Percentiles rank a stretch among this genome's conserved stretches.
Conservation (phyloP, 2,797 vertebrate genomes). For the Pyrocephalus nanus region DNA sequence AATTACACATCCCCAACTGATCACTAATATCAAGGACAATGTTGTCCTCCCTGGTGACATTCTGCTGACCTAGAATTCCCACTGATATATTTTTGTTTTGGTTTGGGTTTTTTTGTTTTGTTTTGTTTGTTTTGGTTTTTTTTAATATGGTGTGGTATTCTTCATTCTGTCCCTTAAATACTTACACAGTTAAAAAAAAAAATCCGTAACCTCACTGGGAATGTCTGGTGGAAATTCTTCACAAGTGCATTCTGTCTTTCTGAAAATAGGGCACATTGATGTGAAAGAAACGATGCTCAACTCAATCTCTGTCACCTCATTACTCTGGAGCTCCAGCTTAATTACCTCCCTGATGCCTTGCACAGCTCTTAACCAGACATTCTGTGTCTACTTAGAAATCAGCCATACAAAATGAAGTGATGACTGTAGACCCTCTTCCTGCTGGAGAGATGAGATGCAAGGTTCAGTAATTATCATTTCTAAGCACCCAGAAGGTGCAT, state of each 20-base stretch:
- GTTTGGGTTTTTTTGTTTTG: too few relatives aligned
- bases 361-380: conserved; percentile 28
- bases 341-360: conserved; percentile 56
- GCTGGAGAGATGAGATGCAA: background rate
- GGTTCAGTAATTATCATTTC: background rate
- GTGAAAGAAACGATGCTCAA: conserved; percentile 53
- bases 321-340: conserved; percentile 53
- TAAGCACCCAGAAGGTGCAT: background rate
- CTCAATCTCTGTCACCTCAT: conserved; percentile 53
- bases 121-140: too few relatives aligned
- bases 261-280: conserved; percentile 7
- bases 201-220: background rate
- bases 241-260: conserved; percentile 18
- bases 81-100: background rate
- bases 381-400: conserved; percentile 34
- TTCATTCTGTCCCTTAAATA: conserved; percentile 19
- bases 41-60: background rate
- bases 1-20: background rate
- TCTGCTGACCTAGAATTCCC: background rate
- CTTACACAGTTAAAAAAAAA: background rate
- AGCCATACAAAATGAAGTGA: conserved; percentile 17
- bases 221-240: conserved; percentile 19
- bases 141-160: background rate
- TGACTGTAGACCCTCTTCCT: background rate
- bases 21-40: background rate